Base-by-base conservation (phyloP, 2,888 invertebrate genomes). In the Orthonychiurus folsomi region DNA sequence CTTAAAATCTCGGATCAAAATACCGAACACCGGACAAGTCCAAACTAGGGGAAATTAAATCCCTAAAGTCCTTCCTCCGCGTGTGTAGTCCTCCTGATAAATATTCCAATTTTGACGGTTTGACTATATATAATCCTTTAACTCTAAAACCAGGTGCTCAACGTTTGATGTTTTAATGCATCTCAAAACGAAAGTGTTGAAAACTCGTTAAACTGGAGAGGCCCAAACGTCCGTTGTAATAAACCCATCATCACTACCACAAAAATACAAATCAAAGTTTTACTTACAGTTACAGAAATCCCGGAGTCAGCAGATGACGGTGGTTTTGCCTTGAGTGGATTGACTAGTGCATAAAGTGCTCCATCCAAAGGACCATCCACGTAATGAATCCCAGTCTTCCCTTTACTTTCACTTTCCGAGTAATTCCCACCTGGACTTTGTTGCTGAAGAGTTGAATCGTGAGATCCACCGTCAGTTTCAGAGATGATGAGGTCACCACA, bases 321-420 rank as follows among this genome's bases (percentile, higher is more conserved):
- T 1, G 61, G 47, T 56, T 67, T 69, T 23, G 69, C 64, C 63
- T 69, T 69, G 23, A 67, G 63, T 59, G 68, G 70, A 59, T 65
- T 67, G 37, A 70, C 62, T 25, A 69, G 56, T 53, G 70, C 69
- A 61, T 70, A 70, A 21, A 69, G 67, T 12, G 67, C 66, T 37
- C 56, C 70, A 66, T 70, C 70, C 56, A 69, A 53, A n/a, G 64
- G 65, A 21, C 64, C 64, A 53, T 63, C 62, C 15, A 59, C 57
- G 25, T 61, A 55, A 20, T 26, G 20, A 25, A 62, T 28, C 50
- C 57, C 25, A 24, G 37, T 9, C 28, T 48, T 48, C 2, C 21
- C 24, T 26, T 9, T 28, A 20, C 55, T 55, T 24, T 24, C 52
- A 52, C 52, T 52, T 37, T 37, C 37, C 5, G 37, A 37, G 15